These are phyloP conservation scores for Siderastrea siderea DNA, from an alignment of 92 coral and sea anemone genomes.

Conservation along the genomic window DNA sequence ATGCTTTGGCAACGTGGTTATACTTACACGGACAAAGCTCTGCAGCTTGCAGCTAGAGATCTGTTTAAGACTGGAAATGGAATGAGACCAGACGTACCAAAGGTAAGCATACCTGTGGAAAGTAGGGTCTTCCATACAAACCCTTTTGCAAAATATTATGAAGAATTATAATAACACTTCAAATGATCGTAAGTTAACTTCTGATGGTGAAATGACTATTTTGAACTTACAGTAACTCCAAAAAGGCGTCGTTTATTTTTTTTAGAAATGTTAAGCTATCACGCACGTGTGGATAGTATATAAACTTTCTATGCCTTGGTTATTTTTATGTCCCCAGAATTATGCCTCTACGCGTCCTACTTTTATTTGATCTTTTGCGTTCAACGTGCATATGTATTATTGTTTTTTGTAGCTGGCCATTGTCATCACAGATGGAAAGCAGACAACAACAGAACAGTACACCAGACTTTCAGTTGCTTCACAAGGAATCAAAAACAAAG, in stretches of 20 bases:
- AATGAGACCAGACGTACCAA: slow-evolving; percentile 46
- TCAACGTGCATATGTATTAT: too few relatives aligned
- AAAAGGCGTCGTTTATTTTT: too few relatives aligned
- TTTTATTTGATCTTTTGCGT: background rate
- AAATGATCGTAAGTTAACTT: too few relatives aligned
- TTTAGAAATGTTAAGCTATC: too few relatives aligned
- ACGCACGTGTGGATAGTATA: too few relatives aligned
- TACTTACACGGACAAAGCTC: slow-evolving; percentile 77
- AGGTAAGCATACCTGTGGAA: slow-evolving; percentile 17
- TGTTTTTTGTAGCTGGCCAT: slow-evolving; percentile 34
- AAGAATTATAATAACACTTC: too few relatives aligned
- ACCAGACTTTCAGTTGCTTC: slow-evolving; percentile 45
- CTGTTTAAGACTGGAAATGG: slow-evolving; percentile 49
- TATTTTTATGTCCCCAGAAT: too few relatives aligned
- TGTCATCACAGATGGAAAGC: slow-evolving; percentile 62
- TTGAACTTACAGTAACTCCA: too few relatives aligned
- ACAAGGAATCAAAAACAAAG: slow-evolving; percentile 41
- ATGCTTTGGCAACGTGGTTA: slow-evolving; percentile 73
- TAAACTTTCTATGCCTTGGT: too few relatives aligned
- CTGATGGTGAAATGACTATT: too few relatives aligned
- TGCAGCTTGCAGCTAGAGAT: slow-evolving; percentile 51
- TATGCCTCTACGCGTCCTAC: background rate
- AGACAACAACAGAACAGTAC: slow-evolving; percentile 42
- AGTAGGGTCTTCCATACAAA: too few relatives aligned
- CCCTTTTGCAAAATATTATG: too few relatives aligned